Evolutionary conservation across 2,888 invertebrate species (phyloP).

Genomic region (Apamea sordens): DNA sequence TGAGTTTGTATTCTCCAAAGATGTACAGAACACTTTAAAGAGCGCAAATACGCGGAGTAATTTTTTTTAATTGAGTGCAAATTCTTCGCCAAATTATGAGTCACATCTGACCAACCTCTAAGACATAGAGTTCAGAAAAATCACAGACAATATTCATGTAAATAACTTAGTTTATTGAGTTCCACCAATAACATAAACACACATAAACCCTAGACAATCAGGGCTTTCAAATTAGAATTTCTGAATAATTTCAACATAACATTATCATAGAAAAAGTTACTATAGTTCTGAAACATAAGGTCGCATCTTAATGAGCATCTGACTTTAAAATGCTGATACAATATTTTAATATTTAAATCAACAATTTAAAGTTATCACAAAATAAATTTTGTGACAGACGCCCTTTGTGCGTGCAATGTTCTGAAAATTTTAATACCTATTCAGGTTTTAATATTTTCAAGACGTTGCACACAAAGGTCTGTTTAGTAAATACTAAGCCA

Average conservation of each 20-base stretch:
- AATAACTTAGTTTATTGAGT: slow-evolving; percentile 24
- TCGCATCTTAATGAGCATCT: slow-evolving; percentile 38
- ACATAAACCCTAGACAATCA: slow-evolving; percentile 34
- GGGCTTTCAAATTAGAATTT: slow-evolving; percentile 37
- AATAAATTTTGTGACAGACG: slow-evolving; percentile 38
- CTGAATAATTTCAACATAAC: slow-evolving; percentile 52
- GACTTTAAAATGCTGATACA: slow-evolving; percentile 40
- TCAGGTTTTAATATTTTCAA: neutral
- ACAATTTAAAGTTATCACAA: slow-evolving; percentile 19
- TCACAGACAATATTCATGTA: neutral
- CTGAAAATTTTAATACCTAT: slow-evolving; percentile 41
- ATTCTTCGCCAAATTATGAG: neutral
- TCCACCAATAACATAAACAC: slow-evolving; percentile 16
- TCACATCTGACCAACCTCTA: neutral
- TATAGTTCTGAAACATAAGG: slow-evolving; percentile 22
- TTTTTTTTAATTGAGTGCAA: neutral
- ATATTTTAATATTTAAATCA: slow-evolving; percentile 32
- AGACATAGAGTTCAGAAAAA: neutral
- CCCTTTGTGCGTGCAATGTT: slow-evolving; percentile 19
- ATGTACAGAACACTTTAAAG: neutral
- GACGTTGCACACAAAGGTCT: neutral
- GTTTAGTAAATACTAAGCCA: slow-evolving; percentile 5
- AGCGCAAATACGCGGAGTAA: neutral
- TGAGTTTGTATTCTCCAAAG: neutral
- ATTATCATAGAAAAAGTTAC: slow-evolving; percentile 49